Percentiles rank a stretch among this genome's conserved stretches.
These are phyloP conservation scores for Ichneumon xanthorius DNA, from an alignment of 2,888 invertebrate species.

Conservation along the genomic window DNA sequence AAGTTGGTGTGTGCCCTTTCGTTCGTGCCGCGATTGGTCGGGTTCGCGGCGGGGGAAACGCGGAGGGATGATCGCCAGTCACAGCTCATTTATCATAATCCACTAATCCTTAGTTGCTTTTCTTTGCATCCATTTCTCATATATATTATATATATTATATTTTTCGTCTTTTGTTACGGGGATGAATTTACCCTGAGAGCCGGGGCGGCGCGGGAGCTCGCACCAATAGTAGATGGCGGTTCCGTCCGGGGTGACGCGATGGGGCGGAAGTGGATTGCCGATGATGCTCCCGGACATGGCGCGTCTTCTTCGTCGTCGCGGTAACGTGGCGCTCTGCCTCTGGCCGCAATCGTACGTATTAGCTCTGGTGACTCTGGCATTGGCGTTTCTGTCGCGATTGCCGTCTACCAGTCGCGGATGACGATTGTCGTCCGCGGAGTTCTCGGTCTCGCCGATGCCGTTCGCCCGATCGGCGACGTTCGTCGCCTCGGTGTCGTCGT, in stretches of 20 bases:
- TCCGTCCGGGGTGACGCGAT: slow-evolving; percentile 92
- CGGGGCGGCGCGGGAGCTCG: slow-evolving; percentile 88
- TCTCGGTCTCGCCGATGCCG: slow-evolving; percentile 36
- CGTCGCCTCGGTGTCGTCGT: slow-evolving; percentile 15
- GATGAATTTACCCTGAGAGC: slow-evolving; percentile 84
- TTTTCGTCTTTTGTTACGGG: slow-evolving; percentile 57
- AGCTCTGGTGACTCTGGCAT: slow-evolving; percentile 72
- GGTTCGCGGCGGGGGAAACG: slow-evolving; percentile 55
- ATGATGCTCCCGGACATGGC: slow-evolving; percentile 80
- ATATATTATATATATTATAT: neutral
- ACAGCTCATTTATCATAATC: slow-evolving; percentile 10
- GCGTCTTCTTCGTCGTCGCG: slow-evolving; percentile 80
- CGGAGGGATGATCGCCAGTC: slow-evolving; percentile 63
- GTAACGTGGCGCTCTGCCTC: slow-evolving; percentile 82
- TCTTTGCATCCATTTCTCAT: slow-evolving; percentile 12
- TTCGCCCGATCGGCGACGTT: slow-evolving; percentile 41
- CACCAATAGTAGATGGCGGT: slow-evolving; percentile 95
- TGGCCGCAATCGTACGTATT: slow-evolving; percentile 70
- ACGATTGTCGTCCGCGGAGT: slow-evolving; percentile 56
- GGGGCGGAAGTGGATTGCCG: slow-evolving; percentile 87
- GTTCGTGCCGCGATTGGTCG: neutral
- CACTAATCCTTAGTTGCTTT: neutral
- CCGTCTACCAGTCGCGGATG: slow-evolving; percentile 64
- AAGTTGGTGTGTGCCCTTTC: neutral
- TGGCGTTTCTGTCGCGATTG: slow-evolving; percentile 78